Conservation (phyloP, 2,113 vertebrate genomes). For the Grammomys dolichurus region DNA sequence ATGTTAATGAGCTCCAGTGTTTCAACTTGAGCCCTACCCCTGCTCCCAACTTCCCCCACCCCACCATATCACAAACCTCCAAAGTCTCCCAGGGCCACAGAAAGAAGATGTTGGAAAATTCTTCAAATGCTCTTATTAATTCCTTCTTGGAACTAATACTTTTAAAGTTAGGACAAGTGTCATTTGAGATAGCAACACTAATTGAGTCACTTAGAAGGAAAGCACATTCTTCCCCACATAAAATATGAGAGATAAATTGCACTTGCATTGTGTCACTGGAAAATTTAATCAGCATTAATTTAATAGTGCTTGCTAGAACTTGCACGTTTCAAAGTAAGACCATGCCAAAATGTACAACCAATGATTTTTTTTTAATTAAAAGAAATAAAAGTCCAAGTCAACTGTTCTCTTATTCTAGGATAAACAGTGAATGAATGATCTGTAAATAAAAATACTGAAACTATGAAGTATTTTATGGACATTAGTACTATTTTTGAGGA, state of each 20-base stretch:
- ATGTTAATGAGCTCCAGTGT: slow-evolving; percentile 74
- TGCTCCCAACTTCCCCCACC: neutral
- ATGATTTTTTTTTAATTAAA: slow-evolving; percentile 42
- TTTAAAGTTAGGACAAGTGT: slow-evolving; percentile 58
- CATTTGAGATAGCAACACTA: slow-evolving; percentile 50
- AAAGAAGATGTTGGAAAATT: neutral
- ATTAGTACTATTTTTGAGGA: neutral
- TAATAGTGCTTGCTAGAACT: slow-evolving; percentile 40
- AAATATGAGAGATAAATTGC: slow-evolving; percentile 63
- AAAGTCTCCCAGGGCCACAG: neutral
- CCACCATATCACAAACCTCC: neutral
- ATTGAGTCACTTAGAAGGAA: slow-evolving; percentile 48
- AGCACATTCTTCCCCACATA: slow-evolving; percentile 5
- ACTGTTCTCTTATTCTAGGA: neutral
- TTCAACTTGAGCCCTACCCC: slow-evolving; percentile 25
- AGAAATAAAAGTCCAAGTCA: neutral
- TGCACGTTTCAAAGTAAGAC: slow-evolving; percentile 57
- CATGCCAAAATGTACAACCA: slow-evolving; percentile 16
- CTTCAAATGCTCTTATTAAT: slow-evolving; percentile 48
- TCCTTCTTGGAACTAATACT: slow-evolving; percentile 34
- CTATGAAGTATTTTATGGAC: slow-evolving; percentile 1
- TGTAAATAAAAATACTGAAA: neutral
- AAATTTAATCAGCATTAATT: slow-evolving; percentile 59
- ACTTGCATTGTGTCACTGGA: slow-evolving; percentile 27
- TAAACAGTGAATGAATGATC: slow-evolving; percentile 47